Evolutionary conservation across 2,113 vertebrate species (phyloP).

Genomic region (Jacana jacana): DNA sequence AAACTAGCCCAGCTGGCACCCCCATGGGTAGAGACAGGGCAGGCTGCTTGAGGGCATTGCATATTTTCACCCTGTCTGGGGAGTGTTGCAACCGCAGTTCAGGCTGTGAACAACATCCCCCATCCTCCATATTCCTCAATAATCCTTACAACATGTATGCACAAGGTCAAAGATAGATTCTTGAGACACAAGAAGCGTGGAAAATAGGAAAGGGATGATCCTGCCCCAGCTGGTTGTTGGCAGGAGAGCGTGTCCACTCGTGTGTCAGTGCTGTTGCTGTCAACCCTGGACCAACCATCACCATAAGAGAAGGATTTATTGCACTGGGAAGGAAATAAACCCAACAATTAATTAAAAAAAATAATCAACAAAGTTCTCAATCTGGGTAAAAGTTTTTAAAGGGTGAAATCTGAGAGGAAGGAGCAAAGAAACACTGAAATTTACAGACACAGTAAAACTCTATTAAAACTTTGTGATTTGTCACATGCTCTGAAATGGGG

Average conservation of each 20-base stretch:
- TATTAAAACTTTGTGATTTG: neutral
- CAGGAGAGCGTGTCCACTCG: neutral
- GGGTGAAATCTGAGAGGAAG: neutral
- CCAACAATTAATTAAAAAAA: neutral
- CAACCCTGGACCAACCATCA: neutral
- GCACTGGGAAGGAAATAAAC: neutral
- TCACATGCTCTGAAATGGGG: constrained; percentile 68
- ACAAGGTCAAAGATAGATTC: neutral
- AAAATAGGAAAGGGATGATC: neutral
- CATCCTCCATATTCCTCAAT: neutral
- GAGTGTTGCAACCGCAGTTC: neutral
- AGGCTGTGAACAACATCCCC: neutral
- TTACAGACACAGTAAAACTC: neutral
- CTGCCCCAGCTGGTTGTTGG: neutral
- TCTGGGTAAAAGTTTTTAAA: neutral
- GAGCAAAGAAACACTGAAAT: neutral
- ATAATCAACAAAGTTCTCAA: neutral
- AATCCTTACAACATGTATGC: neutral
- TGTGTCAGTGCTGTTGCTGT: neutral
- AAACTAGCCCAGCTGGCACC: too few relatives aligned
- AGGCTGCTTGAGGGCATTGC: neutral
- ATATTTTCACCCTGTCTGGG: neutral
- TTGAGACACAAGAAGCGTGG: neutral
- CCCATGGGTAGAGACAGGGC: neutral
- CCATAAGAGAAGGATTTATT: neutral